Conservation (phyloP, 2,888 invertebrate species). For the Acrobasis suavella region DNA sequence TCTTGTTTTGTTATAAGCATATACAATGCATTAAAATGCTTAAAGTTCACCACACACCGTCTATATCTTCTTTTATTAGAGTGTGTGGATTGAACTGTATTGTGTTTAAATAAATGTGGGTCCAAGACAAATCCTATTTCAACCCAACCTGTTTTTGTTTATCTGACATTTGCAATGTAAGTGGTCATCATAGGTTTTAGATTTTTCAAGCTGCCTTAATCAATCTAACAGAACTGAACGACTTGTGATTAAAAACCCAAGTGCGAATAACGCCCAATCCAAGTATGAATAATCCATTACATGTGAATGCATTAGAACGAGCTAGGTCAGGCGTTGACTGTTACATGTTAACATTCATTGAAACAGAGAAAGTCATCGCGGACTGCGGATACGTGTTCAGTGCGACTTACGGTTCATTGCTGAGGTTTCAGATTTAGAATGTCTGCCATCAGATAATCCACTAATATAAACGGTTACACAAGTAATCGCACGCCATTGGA, state of each 20-base stretch:
- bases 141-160: no score
- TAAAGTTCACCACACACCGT: no score
- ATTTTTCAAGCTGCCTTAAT: no score
- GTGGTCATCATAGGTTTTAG: no score
- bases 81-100: no score
- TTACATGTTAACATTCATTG: neutral
- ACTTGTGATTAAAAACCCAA: neutral
- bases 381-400: neutral
- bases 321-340: neutral
- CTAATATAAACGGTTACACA: slow-evolving; percentile 4
- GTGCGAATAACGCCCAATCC: neutral
- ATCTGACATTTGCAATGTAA: no score
- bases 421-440: slow-evolving; percentile 14
- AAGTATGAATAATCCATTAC: neutral
- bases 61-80: no score
- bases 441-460: slow-evolving; percentile 9
- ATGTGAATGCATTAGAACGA: neutral
- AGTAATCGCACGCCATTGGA: neutral
- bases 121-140: neutral
- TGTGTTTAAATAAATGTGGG: neutral
- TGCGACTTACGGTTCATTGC: slow-evolving; percentile 9
- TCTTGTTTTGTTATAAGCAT: no score
- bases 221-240: no score
- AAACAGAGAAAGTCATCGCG: neutral
- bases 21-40: no score